Percentiles rank a stretch among this genome's conserved stretches.
Evolutionary conservation across 2,113 vertebrate genomes (phyloP).

Genomic region (Tachycineta bicolor): DNA sequence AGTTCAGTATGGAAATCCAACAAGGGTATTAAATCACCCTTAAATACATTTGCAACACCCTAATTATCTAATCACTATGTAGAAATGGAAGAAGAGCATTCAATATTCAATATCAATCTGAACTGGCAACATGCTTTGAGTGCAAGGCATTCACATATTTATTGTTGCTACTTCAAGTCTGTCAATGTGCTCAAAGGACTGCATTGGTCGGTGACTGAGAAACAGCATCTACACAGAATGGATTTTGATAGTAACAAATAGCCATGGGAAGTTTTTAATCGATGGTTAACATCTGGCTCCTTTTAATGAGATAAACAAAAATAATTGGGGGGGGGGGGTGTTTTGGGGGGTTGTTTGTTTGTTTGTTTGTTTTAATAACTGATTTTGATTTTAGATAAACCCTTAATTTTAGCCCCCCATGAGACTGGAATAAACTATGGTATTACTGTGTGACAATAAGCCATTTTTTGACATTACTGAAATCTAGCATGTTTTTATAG

Average conservation of each 20-base stretch:
- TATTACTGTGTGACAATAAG: neutral
- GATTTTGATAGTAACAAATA: neutral
- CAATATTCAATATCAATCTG: rapidly evolving
- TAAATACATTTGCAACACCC: neutral
- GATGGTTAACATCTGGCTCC: neutral
- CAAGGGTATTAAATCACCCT: neutral
- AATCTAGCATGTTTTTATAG: neutral
- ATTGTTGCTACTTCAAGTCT: neutral
- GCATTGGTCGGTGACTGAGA: neutral
- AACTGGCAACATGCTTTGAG: neutral
- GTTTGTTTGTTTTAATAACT: neutral
- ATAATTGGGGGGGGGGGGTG: neutral
- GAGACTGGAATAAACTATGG: neutral
- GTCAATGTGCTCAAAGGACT: neutral
- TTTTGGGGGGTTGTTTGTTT: too few species aligned
- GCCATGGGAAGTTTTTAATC: neutral
- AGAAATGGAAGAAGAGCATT: neutral
- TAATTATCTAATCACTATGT: neutral
- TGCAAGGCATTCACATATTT: neutral
- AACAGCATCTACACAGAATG: neutral
- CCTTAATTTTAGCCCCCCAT: neutral
- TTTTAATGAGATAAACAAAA: neutral
- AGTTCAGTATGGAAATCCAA: neutral
- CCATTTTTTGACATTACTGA: neutral
- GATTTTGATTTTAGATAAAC: neutral